phyloP scores from a whole-genome alignment of 1,140 invertebrate species.

The Oncopodura yosiiana region DNA sequence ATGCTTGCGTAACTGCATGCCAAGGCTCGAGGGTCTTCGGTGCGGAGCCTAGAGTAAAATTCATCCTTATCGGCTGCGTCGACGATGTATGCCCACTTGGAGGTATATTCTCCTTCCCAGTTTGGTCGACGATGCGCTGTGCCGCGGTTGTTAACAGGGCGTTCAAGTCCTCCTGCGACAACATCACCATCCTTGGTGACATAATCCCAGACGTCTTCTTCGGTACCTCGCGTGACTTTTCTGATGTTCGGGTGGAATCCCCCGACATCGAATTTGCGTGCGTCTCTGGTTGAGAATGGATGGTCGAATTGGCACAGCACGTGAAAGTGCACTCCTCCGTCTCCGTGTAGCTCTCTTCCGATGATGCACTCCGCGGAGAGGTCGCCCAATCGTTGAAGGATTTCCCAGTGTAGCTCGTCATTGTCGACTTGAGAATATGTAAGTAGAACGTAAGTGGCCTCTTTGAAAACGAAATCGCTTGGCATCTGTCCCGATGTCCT shows the following conservation, averaged over 20 bases:
- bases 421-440: no score
- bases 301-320: background rate
- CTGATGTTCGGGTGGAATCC: background rate
- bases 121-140: no score
- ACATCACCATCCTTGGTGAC: background rate
- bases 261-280: background rate
- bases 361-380: background rate
- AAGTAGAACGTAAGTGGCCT: no score
- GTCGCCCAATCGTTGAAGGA: no score
- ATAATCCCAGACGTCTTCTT: background rate
- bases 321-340: background rate
- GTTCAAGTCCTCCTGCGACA: background rate
- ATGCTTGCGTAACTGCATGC: slow-evolving; percentile 2
- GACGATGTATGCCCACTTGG: no score
- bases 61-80: no score
- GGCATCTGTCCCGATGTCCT: no score
- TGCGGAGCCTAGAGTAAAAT: background rate
- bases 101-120: no score
- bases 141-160: background rate
- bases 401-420: no score
- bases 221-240: background rate
- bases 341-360: background rate
- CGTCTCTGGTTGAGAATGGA: background rate
- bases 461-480: no score
- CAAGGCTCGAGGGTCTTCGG: background rate